Base-by-base conservation (phyloP, 2,888 invertebrate species). In the Labia minor region DNA sequence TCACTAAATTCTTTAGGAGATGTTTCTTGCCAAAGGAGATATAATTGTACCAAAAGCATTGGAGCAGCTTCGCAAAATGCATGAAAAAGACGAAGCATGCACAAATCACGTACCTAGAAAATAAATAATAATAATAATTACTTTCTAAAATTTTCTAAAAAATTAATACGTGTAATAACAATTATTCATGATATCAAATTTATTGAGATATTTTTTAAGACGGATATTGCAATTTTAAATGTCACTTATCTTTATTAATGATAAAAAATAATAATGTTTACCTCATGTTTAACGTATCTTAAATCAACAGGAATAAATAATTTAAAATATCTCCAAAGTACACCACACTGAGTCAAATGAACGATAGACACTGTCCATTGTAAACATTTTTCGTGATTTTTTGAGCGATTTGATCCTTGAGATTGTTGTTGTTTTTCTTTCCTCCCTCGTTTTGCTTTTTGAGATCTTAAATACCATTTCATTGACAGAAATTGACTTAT, bases 1-100 rank as follows among this genome's bases (percentile, higher is more conserved):
- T 92, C 89, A 16, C 86, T 85, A 70, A 90, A 85, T 68, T 88
- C 75, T 16, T 78, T 77, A 1, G 75, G 74, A 11, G 74, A 72
- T 4, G 76, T 69, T 72, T 75, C 79, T 70, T 76, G 80, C 76
- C 78, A 83, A 68, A 92, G 78, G 63, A 92, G 81, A 76, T 90
- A 91, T 33, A 90, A 78, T 74, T 93, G 92, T 14, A 94, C 80
- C 1, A 93, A 79, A 68, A 94, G 77, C 88, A 94, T 90, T 1
- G 94, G 94, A 6, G 92, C 90, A 16, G 92, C 92, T 76, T 92
- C 89, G 74, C 90, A 86, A 77, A 94, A 93, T 16, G 90, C 92
- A 77, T 93, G 93, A 49, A 93, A 85, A 70, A 94, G 78, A 1
- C 94, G 82, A 20, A 94, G 80, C 80, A 93, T 87, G 73, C 89